Evolutionary conservation across 2,113 vertebrate species (phyloP).

Genomic region (Halcyon senegalensis): DNA sequence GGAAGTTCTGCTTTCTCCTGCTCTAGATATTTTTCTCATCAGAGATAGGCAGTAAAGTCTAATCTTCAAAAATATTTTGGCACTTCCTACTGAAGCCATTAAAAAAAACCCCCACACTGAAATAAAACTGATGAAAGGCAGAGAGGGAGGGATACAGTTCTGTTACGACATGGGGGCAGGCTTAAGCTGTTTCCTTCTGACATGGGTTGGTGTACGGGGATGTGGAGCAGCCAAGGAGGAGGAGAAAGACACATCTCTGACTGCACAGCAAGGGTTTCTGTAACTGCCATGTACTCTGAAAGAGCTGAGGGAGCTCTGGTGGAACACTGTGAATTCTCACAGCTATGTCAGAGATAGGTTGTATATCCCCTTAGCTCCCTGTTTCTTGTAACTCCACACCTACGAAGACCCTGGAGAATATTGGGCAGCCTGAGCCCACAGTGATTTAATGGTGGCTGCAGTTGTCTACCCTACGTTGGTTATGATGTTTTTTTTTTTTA

Average conservation of each 20-base stretch:
- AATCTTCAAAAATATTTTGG: background rate
- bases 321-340: background rate
- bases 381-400: background rate
- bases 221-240: background rate
- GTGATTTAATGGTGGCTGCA: background rate
- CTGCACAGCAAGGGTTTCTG: background rate
- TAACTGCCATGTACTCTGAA: background rate
- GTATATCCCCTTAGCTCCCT: background rate
- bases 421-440: background rate
- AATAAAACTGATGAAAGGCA: background rate
- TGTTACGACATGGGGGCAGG: background rate
- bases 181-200: background rate
- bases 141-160: background rate
- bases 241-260: background rate
- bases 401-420: background rate
- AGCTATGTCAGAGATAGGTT: background rate
- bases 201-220: background rate
- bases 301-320: background rate
- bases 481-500: background rate
- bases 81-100: background rate
- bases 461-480: background rate
- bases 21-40: background rate
- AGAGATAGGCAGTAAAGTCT: background rate
- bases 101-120: background rate
- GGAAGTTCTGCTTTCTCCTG: background rate